Evolutionary conservation across 2,113 vertebrate species (phyloP), one percentile per base, ranked within the genome.

Genomic region (Odontophorus gujanensis): DNA sequence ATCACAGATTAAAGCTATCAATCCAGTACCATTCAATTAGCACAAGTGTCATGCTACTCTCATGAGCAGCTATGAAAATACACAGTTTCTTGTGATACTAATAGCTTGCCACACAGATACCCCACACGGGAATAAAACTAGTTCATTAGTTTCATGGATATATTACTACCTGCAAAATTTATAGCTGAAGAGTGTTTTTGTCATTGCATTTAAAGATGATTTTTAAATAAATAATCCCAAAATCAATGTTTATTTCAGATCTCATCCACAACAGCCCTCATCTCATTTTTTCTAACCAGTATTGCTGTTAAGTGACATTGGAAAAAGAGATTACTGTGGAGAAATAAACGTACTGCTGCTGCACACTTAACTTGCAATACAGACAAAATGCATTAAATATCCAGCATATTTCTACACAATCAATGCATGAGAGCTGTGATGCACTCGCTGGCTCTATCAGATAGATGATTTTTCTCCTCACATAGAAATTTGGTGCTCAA

Each of bases 281-380:
- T 90, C 67, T 90, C 66, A 67, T 58, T 67, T 84, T 72, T 94
- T 87, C 83, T 93, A 86, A 81, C 32, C 68, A 89, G 48, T 66
- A 47, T 10, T 69, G 68, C 76, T 94, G 80, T 81, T 88, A 95
- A 67, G 63, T 90, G 91, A 85, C 53, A 47, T 75, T 47, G 83
- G 45, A 79, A 73, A 92, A 87, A 75, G 25, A 95, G 93, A 80
- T 82, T 80, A 74, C 65, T 22, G 63, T 73, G 24, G 32, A 11
- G n/a, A 78, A 94, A 85, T 84, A 87, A 93, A 96, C 66, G 57
- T 74, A 81, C 63, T 81, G 62, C 59, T 93, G 87, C 93, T 89
- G 88, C 63, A 72, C 11, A 4, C 82, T 92, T 50, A 53, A 73
- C 91, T 84, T 81, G 59, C 26, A 85, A 77, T 47, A 82, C 61